Conservation (phyloP, 92 coral and sea anemone genomes). For the Palythoa grandis region DNA sequence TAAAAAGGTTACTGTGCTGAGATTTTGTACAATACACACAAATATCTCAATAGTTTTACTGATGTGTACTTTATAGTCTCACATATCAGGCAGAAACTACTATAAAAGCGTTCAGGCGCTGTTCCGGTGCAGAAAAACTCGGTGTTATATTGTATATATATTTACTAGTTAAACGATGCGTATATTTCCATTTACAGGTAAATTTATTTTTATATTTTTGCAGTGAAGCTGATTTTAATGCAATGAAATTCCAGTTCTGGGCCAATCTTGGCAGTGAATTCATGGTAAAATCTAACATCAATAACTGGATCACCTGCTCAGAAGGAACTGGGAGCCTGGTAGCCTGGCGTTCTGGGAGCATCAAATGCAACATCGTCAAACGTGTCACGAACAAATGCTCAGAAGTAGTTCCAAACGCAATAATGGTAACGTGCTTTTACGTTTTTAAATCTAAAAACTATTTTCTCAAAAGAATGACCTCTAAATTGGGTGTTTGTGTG, state of each 20-base stretch:
- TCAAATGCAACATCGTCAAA: slow-evolving; percentile 14
- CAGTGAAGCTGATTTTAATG: slow-evolving; percentile 24
- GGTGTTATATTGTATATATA: no score
- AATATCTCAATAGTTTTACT: no score
- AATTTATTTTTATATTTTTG: background rate
- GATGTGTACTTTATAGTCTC: no score
- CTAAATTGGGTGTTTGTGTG: no score
- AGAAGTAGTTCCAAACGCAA: slow-evolving; percentile 9
- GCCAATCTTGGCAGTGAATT: background rate
- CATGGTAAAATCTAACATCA: slow-evolving; percentile 20
- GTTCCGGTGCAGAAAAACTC: no score
- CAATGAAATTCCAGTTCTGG: slow-evolving; percentile 16
- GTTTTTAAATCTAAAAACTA: background rate
- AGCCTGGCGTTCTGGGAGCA: slow-evolving; percentile 17
- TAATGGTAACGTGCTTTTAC: background rate
- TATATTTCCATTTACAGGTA: no score
- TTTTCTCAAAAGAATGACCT: no score
- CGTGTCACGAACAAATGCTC: slow-evolving; percentile 3
- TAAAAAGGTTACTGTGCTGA: no score
- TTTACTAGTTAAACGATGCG: no score
- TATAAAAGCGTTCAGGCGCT: no score
- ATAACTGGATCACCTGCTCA: slow-evolving; percentile 24
- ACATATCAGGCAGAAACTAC: no score
- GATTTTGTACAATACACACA: no score
- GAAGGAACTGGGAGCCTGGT: slow-evolving; percentile 19